Base-by-base conservation (phyloP, 1,140 invertebrate species). In the Steinernema feltiae region DNA sequence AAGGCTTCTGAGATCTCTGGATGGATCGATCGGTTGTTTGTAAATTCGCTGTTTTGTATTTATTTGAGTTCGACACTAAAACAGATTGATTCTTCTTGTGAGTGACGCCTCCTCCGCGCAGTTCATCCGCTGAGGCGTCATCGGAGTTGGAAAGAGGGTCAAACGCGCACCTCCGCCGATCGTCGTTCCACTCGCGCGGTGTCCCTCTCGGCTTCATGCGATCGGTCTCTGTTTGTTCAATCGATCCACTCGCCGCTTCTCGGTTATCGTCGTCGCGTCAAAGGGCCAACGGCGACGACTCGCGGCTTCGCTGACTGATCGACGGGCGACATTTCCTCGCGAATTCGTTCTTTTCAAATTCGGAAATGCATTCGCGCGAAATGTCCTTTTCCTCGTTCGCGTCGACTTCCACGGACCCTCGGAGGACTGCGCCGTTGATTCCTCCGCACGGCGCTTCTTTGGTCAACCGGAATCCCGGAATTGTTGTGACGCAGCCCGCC, bases 1-100 rank as follows among this genome's bases (percentile, higher is more conserved):
- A 83, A 30, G 84, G 84, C 27, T 86, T 85, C 70, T 84, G 31
- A 84, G 48, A n/a, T 31, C 53, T 41, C 35, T n/a, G 41, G 41
- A 46, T n/a, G 41, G 41, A n/a, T 12, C 41, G n/a, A 18, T 41
- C 7, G 7, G 18, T 41, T 41, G 35, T 41, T 41, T 41, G 35
- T 41, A 41, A 41, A 41, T 41, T 41, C 24, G 53, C 24, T 63
- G 7, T 7, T 63, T 15, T 63, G 2, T 63, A 63, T 63, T 63
- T 63, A 41, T 41, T 41, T 18, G 35, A 41, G 18, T 41, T 41
- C 35, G 7, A 18, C 7, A 41, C 7, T 41, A 41, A 41, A 41
- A 41, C 18, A n/a, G n/a, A n/a, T n/a, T n/a, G n/a, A n/a, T n/a
- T n/a, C n/a, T n/a, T n/a, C n/a, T n/a, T n/a, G n/a, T n/a, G n/a